Base-by-base conservation (phyloP, 2,888 invertebrate genomes). In the Apomyelois bistriatella region DNA sequence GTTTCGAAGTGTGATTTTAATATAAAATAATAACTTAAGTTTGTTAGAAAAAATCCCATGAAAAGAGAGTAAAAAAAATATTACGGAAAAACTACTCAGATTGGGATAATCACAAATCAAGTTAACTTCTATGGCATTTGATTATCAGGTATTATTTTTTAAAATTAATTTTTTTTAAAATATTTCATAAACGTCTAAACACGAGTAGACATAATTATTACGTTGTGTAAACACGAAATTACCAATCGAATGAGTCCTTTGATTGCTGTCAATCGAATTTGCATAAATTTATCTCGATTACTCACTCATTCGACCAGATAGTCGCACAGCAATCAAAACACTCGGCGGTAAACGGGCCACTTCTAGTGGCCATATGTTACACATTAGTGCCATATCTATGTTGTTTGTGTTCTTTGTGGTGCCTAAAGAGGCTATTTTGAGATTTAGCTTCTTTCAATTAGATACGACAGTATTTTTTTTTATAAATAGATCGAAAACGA, bases 241-340 rank as follows among this genome's bases (percentile, higher is more conserved):
- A 47, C 51, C 13, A 28, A 43, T 51, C 22, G 30, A 15, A 41
- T 35, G 37, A 46, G 53, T 57, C 54, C 56, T 59, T 57, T 56
- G 54, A 59, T 59, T 56, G 53, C 53, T 52, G 56, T 56, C 59
- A 47, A 55, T 55, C 36, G 48, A 48, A 37, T 56, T 56, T 55
- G 55, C 57, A 56, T 60, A 54, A 54, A 58, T 60, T 52, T 55
- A 56, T 56, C 46, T 56, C 48, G 54, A 60, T 60, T 53, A 55
- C 59, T 58, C 56, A 58, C 53, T 59, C 53, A 48, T 43, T 46
- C 30, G 53, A 53, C 42, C 46, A 54, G 57, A 57, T 57, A 57
- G 48, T 50, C 32, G 52, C 54, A 40, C 52, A 53, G 52, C 52
- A 53, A 48, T 57, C 48, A 50, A 48, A 53, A 43, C 48, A 54